phyloP scores from a whole-genome alignment of 2,113 vertebrate genomes.

The Strigops habroptila region DNA sequence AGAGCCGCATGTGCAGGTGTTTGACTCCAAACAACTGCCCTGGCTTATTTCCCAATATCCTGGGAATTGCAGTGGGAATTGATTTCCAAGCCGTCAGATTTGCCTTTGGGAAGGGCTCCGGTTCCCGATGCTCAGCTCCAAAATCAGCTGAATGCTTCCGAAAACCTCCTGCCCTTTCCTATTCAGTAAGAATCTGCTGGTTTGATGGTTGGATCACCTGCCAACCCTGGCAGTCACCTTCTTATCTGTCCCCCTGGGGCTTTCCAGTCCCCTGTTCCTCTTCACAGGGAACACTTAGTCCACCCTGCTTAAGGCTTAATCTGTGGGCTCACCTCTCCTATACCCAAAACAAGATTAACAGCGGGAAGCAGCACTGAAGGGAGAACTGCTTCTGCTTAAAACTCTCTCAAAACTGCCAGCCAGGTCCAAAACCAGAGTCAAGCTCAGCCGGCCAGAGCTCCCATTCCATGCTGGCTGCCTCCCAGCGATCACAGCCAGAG shows the following conservation, averaged over 20 bases:
- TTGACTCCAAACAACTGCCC: neutral
- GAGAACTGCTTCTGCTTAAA: neutral
- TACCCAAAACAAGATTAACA: neutral
- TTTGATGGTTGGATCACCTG: neutral
- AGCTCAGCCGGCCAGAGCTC: fast-evolving
- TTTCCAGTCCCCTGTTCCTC: neutral
- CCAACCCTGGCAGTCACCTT: neutral
- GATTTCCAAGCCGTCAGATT: neutral
- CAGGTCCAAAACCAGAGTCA: neutral
- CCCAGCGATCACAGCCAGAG: fast-evolving
- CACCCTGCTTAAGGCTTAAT: neutral
- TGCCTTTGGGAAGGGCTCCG: neutral
- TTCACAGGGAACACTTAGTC: neutral
- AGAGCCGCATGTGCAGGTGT: neutral
- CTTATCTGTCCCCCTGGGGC: neutral
- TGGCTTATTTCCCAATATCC: neutral
- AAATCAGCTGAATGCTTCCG: neutral
- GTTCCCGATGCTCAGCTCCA: fast-evolving
- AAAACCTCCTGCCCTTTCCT: neutral
- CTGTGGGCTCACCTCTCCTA: fast-evolving
- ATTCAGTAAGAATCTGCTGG: neutral
- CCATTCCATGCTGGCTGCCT: neutral
- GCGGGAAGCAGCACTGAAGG: neutral
- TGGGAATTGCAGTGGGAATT: neutral
- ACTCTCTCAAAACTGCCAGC: neutral